Conservation (phyloP, 2,113 vertebrate genomes). For the Ptychochromis oligacanthus region DNA sequence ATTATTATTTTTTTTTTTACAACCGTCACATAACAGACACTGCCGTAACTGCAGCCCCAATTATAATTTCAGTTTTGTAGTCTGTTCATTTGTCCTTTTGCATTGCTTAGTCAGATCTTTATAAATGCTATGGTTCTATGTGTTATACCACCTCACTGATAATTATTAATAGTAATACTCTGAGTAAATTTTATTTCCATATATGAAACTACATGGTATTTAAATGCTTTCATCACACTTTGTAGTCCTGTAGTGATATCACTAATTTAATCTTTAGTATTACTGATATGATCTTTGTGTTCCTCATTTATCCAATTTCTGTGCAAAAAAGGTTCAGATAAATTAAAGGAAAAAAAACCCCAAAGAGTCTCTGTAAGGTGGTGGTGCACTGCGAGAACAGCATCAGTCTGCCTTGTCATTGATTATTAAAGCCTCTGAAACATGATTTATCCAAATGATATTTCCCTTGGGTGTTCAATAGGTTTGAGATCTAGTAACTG, state of each 20-base stretch:
- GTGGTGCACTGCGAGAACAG: too few species aligned
- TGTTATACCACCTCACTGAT: neutral
- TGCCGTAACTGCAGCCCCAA: neutral
- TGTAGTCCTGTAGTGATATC: too few species aligned
- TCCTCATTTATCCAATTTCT: too few species aligned
- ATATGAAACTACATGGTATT: neutral
- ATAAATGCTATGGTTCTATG: neutral
- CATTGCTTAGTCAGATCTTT: neutral
- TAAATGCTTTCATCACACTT: neutral
- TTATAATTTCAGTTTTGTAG: neutral
- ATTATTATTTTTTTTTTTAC: neutral
- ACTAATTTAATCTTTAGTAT: neutral
- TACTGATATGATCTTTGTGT: fast-evolving
- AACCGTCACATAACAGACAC: neutral
- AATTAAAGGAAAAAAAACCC: too few species aligned
- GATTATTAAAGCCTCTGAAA: too few species aligned
- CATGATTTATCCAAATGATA: too few species aligned
- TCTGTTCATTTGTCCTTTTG: neutral
- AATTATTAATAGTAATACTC: too few species aligned
- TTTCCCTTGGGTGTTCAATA: too few species aligned
- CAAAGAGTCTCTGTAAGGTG: too few species aligned
- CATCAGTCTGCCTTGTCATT: too few species aligned
- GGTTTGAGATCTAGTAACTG: too few species aligned
- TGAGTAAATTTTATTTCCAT: fast-evolving
- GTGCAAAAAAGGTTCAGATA: too few species aligned